Percentiles rank a stretch among this genome's conserved stretches.
Conservation (phyloP, 2,888 invertebrate genomes). For the Scaptomyza reducta region DNA sequence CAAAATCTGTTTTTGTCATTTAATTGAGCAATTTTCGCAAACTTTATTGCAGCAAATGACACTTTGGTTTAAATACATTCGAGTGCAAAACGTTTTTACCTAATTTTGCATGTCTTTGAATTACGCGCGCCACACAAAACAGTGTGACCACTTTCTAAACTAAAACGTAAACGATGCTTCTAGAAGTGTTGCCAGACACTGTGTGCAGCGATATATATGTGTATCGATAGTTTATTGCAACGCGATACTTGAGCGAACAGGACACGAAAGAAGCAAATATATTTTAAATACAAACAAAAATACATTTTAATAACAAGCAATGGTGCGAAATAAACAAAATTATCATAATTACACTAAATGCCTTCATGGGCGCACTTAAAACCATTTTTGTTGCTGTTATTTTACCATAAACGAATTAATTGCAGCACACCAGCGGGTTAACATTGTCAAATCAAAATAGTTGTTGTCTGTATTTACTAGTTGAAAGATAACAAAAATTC, state of each 20-base stretch:
- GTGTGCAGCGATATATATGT: background rate
- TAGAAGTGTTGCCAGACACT: constrained; percentile 11
- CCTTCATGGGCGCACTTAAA: background rate
- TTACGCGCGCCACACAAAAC: background rate
- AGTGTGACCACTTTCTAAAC: background rate
- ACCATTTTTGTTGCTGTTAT: background rate
- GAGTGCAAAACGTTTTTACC: constrained; percentile 7
- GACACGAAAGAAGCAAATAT: background rate
- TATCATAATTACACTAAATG: background rate
- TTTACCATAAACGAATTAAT: background rate
- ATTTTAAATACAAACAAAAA: background rate
- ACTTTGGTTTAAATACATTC: constrained; percentile 27
- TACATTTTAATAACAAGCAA: background rate
- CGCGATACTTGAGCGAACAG: background rate
- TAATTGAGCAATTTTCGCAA: constrained; percentile 45
- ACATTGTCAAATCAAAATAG: constrained; percentile 5
- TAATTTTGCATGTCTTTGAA: background rate
- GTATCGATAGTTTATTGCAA: constrained; percentile 7
- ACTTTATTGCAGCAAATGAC: constrained; percentile 19
- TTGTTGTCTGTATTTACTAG: background rate
- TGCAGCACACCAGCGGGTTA: constrained; percentile 22
- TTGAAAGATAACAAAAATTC: background rate
- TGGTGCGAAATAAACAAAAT: background rate
- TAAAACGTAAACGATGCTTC: background rate
- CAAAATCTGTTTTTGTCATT: constrained; percentile 21